Evolutionary conservation across 2,113 vertebrate genomes (phyloP).

Genomic region (Oncorhynchus clarkii): DNA sequence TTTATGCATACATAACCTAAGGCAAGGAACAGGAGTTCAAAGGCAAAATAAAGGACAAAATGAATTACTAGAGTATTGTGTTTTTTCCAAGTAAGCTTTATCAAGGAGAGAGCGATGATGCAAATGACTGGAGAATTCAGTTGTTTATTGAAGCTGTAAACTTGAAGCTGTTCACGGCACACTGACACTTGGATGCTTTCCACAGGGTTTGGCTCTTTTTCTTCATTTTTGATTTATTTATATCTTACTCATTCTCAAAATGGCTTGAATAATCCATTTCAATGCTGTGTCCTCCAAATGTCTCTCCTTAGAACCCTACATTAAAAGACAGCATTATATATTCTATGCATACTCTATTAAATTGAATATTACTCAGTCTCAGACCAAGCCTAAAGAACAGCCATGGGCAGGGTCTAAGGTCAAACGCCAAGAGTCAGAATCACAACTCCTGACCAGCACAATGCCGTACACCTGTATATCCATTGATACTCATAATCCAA

Average conservation of each 20-base stretch:
- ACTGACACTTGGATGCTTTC: constrained; percentile 14
- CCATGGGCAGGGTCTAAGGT: not conserved
- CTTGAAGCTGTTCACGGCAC: constrained; percentile 19
- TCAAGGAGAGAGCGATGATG: constrained; percentile 11
- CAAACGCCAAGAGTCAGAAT: not conserved
- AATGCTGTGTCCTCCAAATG: constrained; percentile 5
- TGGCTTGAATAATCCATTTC: constrained; percentile 22
- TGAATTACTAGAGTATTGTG: constrained; percentile 10
- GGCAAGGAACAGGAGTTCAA: constrained; percentile 45
- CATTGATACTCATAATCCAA: not conserved
- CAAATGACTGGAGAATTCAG: not conserved
- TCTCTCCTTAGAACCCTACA: no score
- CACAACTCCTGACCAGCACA: constrained; percentile 11
- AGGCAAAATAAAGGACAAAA: constrained; percentile 32
- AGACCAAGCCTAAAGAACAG: no score
- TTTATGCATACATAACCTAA: constrained; percentile 41
- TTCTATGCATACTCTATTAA: constrained; percentile 1
- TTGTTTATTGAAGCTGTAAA: constrained; percentile 12
- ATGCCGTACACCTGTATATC: no score
- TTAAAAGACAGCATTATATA: no score
- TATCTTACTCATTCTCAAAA: constrained; percentile 2
- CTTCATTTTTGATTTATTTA: not conserved
- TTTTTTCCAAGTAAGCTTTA: constrained; percentile 13
- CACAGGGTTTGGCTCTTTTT: not conserved
- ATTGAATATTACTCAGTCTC: not conserved